Evolutionary conservation across 2,113 vertebrate genomes (phyloP).

Genomic region (Peromyscus maniculatus): DNA sequence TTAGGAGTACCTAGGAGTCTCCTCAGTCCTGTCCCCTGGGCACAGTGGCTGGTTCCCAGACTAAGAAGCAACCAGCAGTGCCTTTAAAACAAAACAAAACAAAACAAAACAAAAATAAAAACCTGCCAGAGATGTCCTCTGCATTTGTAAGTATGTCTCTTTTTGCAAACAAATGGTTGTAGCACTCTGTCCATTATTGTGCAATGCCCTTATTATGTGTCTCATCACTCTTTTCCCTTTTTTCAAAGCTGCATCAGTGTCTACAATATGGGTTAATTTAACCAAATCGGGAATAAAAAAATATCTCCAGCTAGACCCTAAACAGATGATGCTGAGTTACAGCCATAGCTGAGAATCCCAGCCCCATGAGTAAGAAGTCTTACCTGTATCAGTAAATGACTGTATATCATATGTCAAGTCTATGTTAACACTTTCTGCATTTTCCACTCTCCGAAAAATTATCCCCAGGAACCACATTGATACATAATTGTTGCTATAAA

Average conservation of each 20-base stretch:
- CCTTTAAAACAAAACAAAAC: neutral
- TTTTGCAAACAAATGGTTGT: neutral
- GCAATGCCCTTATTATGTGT: neutral
- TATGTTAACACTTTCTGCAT: constrained; percentile 94
- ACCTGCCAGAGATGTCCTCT: neutral
- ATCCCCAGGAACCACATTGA: constrained; percentile 99
- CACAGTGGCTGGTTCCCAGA: constrained; percentile 10
- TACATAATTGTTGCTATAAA: constrained; percentile 91
- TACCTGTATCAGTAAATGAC: constrained; percentile 97
- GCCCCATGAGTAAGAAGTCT: constrained; percentile 72
- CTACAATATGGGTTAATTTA: constrained; percentile 53
- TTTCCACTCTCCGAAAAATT: constrained; percentile 96
- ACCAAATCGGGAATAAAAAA: constrained; percentile 27
- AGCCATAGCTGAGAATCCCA: constrained; percentile 12
- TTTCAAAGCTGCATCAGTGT: neutral
- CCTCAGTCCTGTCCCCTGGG: neutral
- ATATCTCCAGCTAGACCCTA: neutral
- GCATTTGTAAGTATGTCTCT: constrained; percentile 31
- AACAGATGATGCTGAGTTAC: constrained; percentile 25
- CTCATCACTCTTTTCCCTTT: constrained; percentile 3
- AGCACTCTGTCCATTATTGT: neutral
- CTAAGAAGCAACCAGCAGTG: constrained; percentile 13
- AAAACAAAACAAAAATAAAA: neutral
- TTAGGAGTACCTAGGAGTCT: constrained; percentile 8
- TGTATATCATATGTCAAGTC: constrained; percentile 98